Percentiles rank a stretch among this genome's conserved stretches.
phyloP scores from a whole-genome alignment of 2,888 invertebrate species.

The Panopea generosa region DNA sequence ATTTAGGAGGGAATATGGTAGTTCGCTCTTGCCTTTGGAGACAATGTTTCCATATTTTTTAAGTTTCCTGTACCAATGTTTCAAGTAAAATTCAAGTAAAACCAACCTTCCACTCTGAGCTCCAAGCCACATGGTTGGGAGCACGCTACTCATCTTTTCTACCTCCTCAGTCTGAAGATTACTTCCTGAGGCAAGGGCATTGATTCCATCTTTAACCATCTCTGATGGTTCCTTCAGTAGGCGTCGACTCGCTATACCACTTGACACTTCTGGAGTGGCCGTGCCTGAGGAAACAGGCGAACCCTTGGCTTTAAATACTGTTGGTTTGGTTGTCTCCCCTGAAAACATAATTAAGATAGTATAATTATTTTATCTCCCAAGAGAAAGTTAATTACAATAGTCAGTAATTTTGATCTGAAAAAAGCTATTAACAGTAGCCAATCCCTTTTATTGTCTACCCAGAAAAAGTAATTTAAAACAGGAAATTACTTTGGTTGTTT shows the following conservation, averaged over 20 bases:
- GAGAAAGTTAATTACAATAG: neutral
- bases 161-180: conserved; percentile 86
- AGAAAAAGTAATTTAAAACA: no score
- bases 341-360: conserved; percentile 7
- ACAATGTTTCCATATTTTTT: no score
- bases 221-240: conserved; percentile 85
- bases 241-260: conserved; percentile 65
- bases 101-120: conserved; percentile 93
- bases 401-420: no score
- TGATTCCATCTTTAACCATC: conserved; percentile 86
- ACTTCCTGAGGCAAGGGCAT: conserved; percentile 76
- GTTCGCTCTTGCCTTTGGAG: no score
- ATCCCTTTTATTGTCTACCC: no score
- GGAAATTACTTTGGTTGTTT: no score
- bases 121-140: conserved; percentile 99
- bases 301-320: conserved; percentile 80
- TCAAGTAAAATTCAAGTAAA: no score
- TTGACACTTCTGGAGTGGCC: conserved; percentile 70
- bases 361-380: no score
- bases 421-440: no score
- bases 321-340: conserved; percentile 67
- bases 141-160: conserved; percentile 92
- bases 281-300: conserved; percentile 80
- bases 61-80: no score
- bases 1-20: no score